phyloP scores from a whole-genome alignment of 2,888 invertebrate genomes.

The Andrena hattorfiana region DNA sequence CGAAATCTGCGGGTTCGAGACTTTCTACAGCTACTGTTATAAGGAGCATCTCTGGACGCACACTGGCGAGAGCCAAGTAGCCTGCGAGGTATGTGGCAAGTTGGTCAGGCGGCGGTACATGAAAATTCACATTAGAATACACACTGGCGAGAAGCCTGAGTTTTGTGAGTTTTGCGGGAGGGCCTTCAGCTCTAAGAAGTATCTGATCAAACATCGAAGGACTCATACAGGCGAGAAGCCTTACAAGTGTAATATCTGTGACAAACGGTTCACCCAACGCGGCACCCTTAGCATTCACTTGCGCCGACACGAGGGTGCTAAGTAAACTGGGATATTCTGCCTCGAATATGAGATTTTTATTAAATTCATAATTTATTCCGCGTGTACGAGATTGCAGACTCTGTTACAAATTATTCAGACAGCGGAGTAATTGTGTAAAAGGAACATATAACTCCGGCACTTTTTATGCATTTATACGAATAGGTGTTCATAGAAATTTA shows the following conservation, averaged over 20 bases:
- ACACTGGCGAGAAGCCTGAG: slow-evolving; percentile 79
- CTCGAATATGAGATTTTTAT: neutral
- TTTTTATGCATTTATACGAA: too few species aligned
- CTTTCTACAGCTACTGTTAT: slow-evolving; percentile 84
- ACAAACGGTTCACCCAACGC: slow-evolving; percentile 80
- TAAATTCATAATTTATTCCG: neutral
- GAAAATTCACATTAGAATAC: slow-evolving; percentile 77
- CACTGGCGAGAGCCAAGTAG: slow-evolving; percentile 80
- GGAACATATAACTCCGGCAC: too few species aligned
- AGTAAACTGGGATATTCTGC: slow-evolving; percentile 17
- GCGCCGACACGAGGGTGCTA: slow-evolving; percentile 61
- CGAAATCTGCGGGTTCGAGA: slow-evolving; percentile 83
- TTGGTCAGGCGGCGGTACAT: slow-evolving; percentile 79
- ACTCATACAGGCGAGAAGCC: slow-evolving; percentile 79
- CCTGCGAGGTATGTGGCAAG: slow-evolving; percentile 84
- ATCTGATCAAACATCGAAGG: slow-evolving; percentile 75
- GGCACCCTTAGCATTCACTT: slow-evolving; percentile 81
- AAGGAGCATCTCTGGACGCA: slow-evolving; percentile 84
- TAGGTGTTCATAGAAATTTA: too few species aligned
- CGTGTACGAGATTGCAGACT: too few species aligned
- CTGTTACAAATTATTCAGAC: neutral
- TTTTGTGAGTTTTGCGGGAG: slow-evolving; percentile 80
- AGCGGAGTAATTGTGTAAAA: neutral
- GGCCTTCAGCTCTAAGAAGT: slow-evolving; percentile 75
- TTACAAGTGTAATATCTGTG: slow-evolving; percentile 80